phyloP scores from a whole-genome alignment of 2,888 invertebrate genomes.

The Mesoligia furuncula region DNA sequence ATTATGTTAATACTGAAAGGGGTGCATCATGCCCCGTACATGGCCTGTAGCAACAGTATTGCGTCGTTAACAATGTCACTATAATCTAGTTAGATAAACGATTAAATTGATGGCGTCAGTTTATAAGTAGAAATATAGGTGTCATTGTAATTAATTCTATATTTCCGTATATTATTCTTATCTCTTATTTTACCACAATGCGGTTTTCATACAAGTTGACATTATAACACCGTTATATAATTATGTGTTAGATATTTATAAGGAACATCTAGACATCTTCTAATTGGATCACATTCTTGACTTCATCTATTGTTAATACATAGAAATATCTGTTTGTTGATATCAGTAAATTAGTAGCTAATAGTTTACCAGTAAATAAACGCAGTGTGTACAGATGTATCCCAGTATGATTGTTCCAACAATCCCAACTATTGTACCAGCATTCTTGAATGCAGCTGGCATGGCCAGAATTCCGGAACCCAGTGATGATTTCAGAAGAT shows the following conservation, averaged over 20 bases:
- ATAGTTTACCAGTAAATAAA: constrained; percentile 95
- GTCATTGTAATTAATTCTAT: constrained; percentile 25
- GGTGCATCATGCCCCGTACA: no score
- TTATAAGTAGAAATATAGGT: neutral
- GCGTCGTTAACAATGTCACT: neutral
- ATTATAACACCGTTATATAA: constrained; percentile 12
- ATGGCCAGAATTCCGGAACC: constrained; percentile 98
- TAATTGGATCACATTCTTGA: constrained; percentile 27
- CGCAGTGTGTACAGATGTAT: constrained; percentile 97
- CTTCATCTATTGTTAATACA: constrained; percentile 13
- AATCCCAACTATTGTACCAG: constrained; percentile 95
- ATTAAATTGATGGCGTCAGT: neutral
- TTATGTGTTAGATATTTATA: neutral
- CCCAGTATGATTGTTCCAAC: constrained; percentile 95
- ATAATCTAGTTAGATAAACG: neutral
- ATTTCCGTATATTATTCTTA: constrained; percentile 37
- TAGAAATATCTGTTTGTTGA: constrained; percentile 8
- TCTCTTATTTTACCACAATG: constrained; percentile 43
- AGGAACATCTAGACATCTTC: neutral
- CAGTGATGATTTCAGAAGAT: constrained; percentile 97
- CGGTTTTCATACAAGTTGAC: constrained; percentile 41
- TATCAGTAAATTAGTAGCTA: constrained; percentile 6
- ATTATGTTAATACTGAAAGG: neutral
- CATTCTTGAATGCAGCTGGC: constrained; percentile 96
- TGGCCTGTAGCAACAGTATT: neutral